Evolutionary conservation across 2,113 vertebrate genomes (phyloP), one percentile per base, ranked within the genome.

Genomic region (Nansenia antarctica): DNA sequence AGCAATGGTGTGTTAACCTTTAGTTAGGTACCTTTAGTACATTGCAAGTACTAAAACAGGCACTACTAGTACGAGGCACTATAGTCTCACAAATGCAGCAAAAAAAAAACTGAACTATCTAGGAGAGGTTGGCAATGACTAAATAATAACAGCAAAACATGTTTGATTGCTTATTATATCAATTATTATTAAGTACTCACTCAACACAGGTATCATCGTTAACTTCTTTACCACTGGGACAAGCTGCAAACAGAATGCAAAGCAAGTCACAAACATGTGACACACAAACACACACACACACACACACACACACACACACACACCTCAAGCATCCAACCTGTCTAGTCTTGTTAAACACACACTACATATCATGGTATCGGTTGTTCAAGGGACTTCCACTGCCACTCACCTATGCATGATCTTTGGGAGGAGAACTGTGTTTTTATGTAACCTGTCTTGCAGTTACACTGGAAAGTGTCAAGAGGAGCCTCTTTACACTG

Each of bases 111-210:
- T 18, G 15, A 5, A 55, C 5, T 18, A 5, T 47, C n/a, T 11
- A 29, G 9, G 7, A 31, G 37, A 49, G 15, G 37, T 11, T 39
- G 27, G 24, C 27, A 26, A 37, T 37, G 32, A 42, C 27, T 34
- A n/a, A 20, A 24, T 8, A 31, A 4, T n/a, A n/a, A n/a, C n/a
- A n/a, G n/a, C n/a, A n/a, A 22, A 7, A 31, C 31, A 18, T 29
- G 5, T 18, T 15, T 14, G 3, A 42, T 22, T 34, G 7, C 18
- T 54, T 54, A 32, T 32, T 15, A 45, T 27, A 42, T 24, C 8
- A 22, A 37, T 27, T 18, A 45, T 53, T 8, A 14, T 31, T 47
- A 55, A 22, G 5, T 14, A 89, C 90, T 82, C 78, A 93, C 92
- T 0, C 0, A 0, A 2, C 0, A 67, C 92, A 92, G 0, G 0